phyloP scores from a whole-genome alignment of 2,797 vertebrate genomes.

The Sebastes ruberrimus region DNA sequence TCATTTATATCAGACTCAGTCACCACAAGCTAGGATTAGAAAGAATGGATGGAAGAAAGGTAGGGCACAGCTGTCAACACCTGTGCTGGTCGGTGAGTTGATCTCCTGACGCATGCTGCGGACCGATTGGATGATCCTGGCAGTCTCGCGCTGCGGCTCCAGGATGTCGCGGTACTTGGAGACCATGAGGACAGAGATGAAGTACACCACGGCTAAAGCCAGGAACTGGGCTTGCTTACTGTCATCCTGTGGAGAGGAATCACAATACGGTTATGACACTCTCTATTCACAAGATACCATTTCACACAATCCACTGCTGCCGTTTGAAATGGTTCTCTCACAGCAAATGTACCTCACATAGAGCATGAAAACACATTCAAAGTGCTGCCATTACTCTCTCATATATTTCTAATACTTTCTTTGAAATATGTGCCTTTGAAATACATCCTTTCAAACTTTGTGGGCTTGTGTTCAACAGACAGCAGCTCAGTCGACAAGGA shows the following conservation, averaged over 20 bases:
- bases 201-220: conserved; percentile 97
- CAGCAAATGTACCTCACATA: not conserved
- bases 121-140: conserved; percentile 87
- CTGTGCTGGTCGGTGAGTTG: conserved; percentile 95
- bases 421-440: not conserved
- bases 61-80: conserved; percentile 67
- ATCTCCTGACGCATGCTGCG: conserved; percentile 92
- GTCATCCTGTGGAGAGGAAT: conserved; percentile 86
- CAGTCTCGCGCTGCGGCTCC: conserved; percentile 94
- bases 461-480: not conserved
- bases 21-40: conserved; percentile 2
- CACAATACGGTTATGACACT: conserved; percentile 10
- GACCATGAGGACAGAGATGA: conserved; percentile 98
- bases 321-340: not conserved
- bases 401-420: not conserved
- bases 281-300: not conserved
- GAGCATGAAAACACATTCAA: not conserved
- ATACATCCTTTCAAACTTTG: not conserved
- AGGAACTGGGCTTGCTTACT: conserved; percentile 98
- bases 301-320: not conserved
- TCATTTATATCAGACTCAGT: conserved; percentile 19
- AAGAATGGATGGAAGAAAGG: conserved; percentile 10
- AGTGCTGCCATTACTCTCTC: not conserved
- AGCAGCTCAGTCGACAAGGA: not conserved
- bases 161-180: conserved; percentile 98